A percentile compares a stretch with the other conserved stretches of the same genome.
These are phyloP conservation scores for Thunnus maccoyii DNA, from an alignment of 2,113 vertebrate species.

Conservation along the genomic window DNA sequence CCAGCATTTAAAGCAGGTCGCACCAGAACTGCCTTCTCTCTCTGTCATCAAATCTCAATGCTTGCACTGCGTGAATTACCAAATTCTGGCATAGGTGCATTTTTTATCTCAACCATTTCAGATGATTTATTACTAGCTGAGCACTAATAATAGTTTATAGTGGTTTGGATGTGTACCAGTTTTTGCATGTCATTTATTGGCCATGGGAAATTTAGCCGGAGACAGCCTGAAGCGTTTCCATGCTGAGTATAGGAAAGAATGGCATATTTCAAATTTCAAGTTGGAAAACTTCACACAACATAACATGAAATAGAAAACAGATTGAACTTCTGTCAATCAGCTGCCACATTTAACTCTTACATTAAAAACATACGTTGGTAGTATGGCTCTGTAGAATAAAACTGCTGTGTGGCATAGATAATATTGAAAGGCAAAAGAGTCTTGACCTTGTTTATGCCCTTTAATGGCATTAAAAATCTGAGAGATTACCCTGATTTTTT, in stretches of 20 bases:
- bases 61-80: slow-evolving; percentile 32
- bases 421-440: not conserved
- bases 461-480: not conserved
- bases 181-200: slow-evolving; percentile 31
- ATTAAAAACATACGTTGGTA: not conserved
- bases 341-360: slow-evolving; percentile 16
- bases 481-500: not conserved
- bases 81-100: slow-evolving; percentile 20
- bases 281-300: not conserved
- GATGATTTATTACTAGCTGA: slow-evolving; percentile 32
- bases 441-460: not conserved
- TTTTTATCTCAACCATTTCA: slow-evolving; percentile 42
- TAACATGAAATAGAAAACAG: slow-evolving; percentile 27
- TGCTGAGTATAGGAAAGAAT: slow-evolving; percentile 3
- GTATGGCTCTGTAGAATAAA: not conserved
- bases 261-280: slow-evolving; percentile 15
- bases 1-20: slow-evolving; percentile 62
- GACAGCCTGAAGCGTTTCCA: slow-evolving; percentile 12
- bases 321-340: slow-evolving; percentile 20
- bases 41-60: slow-evolving; percentile 38
- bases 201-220: not conserved
- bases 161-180: slow-evolving; percentile 13
- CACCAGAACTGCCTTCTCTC: slow-evolving; percentile 36
- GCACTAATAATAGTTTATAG: slow-evolving; percentile 24
- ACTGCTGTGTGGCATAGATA: not conserved